Evolutionary conservation across 2,113 vertebrate species (phyloP).

Genomic region (Puntigrus tetrazona): DNA sequence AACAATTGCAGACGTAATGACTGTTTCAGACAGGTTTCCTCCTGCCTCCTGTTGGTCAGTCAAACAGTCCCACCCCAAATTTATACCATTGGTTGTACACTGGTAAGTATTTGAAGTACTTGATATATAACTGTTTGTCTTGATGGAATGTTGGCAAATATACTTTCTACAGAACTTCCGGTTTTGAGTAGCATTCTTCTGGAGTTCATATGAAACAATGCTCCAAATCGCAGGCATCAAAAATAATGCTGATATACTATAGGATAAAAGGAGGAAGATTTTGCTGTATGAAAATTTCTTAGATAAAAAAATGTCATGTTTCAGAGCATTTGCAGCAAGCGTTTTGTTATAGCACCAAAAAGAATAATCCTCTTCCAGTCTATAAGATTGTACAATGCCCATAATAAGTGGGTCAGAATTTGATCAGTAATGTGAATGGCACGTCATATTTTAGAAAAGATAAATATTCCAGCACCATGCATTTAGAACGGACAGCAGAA

Average conservation of each 20-base stretch:
- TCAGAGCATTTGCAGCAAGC: constrained; percentile 17
- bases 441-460: not conserved
- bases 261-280: constrained; percentile 13
- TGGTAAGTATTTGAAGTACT: not conserved
- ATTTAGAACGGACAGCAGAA: constrained; percentile 60
- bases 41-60: not conserved
- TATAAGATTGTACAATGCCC: not conserved
- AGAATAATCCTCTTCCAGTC: not conserved
- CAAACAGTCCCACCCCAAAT: not conserved
- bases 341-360: not conserved
- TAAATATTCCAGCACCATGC: constrained; percentile 53
- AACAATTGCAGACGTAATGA: not conserved
- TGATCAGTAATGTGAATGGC: not conserved
- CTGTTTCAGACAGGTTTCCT: not conserved
- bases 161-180: not conserved
- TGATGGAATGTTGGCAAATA: constrained; percentile 3
- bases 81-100: not conserved
- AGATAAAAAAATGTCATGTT: constrained; percentile 9
- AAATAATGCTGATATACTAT: not conserved
- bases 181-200: not conserved
- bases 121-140: not conserved
- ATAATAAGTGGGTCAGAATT: not conserved
- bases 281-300: not conserved
- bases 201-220: not conserved
- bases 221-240: not conserved